phyloP scores from a whole-genome alignment of 2,113 vertebrate genomes.

The Rhagologus leucostigma region DNA sequence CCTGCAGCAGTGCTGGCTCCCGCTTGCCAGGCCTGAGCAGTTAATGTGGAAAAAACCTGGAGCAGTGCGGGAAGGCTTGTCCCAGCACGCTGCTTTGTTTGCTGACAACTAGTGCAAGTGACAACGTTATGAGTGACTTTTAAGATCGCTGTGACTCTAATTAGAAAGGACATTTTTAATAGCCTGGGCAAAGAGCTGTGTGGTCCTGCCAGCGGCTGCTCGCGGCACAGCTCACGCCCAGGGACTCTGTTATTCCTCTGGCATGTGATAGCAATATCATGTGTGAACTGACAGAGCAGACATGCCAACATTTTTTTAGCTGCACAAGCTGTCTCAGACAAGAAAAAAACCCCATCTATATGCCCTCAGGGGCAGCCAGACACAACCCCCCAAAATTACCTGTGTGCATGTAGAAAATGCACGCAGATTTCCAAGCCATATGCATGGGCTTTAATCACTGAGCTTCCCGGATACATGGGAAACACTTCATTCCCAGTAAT shows the following conservation, averaged over 20 bases:
- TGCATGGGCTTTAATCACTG: neutral
- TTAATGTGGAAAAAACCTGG: neutral
- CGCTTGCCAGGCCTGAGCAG: accelerated
- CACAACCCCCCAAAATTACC: neutral
- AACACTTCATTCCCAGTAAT: constrained; percentile 5
- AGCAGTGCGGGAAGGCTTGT: neutral
- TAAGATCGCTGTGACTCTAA: neutral
- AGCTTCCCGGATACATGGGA: neutral
- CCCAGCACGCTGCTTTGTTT: neutral
- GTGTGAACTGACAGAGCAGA: constrained; percentile 15
- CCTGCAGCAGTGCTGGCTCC: neutral
- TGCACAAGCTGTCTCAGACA: neutral
- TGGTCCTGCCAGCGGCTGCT: neutral
- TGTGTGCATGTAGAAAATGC: neutral
- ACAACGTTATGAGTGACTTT: neutral
- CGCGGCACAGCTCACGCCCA: neutral
- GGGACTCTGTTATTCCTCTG: neutral
- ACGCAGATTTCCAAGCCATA: neutral
- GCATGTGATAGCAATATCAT: neutral
- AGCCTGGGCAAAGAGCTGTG: neutral
- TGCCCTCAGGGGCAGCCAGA: neutral
- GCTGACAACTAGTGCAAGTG: neutral
- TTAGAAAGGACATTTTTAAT: constrained; percentile 4
- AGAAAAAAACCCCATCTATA: neutral
- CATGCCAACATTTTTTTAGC: neutral